A percentile compares a stretch with the other conserved stretches of the same genome.
Evolutionary conservation across 2,888 invertebrate genomes (phyloP).

Genomic region (Crepidodera aurea): DNA sequence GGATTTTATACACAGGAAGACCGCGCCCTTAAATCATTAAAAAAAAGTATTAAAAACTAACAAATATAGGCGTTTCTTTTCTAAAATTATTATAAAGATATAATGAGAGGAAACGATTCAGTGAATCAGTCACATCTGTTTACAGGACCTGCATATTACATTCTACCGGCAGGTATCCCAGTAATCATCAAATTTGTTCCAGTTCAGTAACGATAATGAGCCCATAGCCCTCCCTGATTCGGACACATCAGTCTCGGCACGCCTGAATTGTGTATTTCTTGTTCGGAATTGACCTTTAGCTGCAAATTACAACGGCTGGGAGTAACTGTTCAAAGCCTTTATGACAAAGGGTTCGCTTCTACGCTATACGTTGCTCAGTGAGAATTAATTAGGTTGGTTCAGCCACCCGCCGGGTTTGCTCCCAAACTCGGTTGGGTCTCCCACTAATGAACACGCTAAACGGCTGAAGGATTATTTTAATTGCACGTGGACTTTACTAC

Average conservation of each 20-base stretch:
- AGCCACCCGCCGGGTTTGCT: slow-evolving; percentile 38
- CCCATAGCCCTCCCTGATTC: slow-evolving; percentile 43
- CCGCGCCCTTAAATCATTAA: too few relatives aligned
- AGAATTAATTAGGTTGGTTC: slow-evolving; percentile 41
- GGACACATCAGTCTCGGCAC: slow-evolving; percentile 47
- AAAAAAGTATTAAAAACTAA: too few relatives aligned
- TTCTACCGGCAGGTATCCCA: slow-evolving; percentile 27
- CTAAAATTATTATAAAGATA: background rate
- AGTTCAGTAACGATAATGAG: slow-evolving; percentile 47
- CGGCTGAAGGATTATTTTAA: slow-evolving; percentile 29
- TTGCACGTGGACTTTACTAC: slow-evolving; percentile 9
- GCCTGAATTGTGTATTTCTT: slow-evolving; percentile 29
- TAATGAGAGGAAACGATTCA: background rate
- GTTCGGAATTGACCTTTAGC: slow-evolving; percentile 34
- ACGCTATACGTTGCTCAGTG: slow-evolving; percentile 33
- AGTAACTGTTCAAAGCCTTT: slow-evolving; percentile 38
- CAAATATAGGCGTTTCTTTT: too few relatives aligned
- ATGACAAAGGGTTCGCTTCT: slow-evolving; percentile 36
- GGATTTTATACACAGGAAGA: too few relatives aligned
- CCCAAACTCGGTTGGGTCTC: slow-evolving; percentile 36
- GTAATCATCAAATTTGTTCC: slow-evolving; percentile 46
- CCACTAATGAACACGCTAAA: slow-evolving; percentile 36
- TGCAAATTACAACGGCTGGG: slow-evolving; percentile 32
- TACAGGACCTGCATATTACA: background rate
- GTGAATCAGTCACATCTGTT: background rate